Base-by-base conservation (phyloP, 2,113 vertebrate species). In the Gila orcuttii region DNA sequence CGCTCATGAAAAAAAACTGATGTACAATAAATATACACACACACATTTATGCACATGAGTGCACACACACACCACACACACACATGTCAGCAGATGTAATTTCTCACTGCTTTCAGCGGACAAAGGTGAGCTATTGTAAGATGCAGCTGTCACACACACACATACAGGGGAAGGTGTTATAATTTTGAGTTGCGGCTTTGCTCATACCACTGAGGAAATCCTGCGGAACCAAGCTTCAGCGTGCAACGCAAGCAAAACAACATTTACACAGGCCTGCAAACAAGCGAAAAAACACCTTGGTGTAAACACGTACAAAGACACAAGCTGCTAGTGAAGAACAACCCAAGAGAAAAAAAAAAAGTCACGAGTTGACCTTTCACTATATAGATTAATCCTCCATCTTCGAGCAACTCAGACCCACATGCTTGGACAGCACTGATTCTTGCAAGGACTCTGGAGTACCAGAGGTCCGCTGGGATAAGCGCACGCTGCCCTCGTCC, bases 401-500 rank as follows among this genome's bases (percentile, higher is more conserved):
- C 73, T 74, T 23, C 10, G 9, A 83, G 57, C 52, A 86, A 28
- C 52, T 80, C 39, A 36, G 75, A 76, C 71, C 62, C 73, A 83
- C 62, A 57, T 45, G 42, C 57, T 47, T 59, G 62, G 81, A 21
- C 28, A 69, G 73, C 78, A 76, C 55, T 71, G 55, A 73, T 84
- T 86, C 68, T 76, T 17, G 13, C 60, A 85, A 82, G 89, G 86
- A 71, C 87, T 80, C 83, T 80, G 87, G 83, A 87, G 82, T 79
- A 85, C 74, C 85, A 42, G 75, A 82, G 83, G 71, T 86, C 87
- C 83, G 21, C 68, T 69, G 77, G 86, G 89, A 87, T 88, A 88
- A 88, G 83, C 76, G 79, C 83, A 87, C 62, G 31, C 55, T 83
- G 78, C 83, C 78, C 76, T 87, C 86, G 28, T 90, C 90, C 87